A percentile compares a stretch with the other conserved stretches of the same genome.
Evolutionary conservation across 2,797 vertebrate genomes (phyloP).

Genomic region (Amazona finschi): DNA sequence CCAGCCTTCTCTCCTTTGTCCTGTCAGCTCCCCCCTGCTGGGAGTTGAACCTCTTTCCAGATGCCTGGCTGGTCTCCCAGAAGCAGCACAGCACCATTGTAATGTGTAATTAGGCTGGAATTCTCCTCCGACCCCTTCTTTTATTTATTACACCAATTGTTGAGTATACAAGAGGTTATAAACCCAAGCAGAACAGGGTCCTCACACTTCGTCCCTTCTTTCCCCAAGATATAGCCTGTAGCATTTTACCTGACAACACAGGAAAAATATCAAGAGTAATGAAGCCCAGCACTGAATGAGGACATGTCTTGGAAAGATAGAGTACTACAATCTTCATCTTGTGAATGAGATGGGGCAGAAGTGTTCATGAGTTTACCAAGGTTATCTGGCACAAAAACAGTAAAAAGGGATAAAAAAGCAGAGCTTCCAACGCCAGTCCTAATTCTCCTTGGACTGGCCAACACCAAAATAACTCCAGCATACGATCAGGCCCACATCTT

Average conservation of each 20-base stretch:
- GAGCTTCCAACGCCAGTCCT: not conserved
- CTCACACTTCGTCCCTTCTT: not conserved
- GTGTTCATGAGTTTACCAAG: not conserved
- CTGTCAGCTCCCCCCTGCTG: conserved; percentile 17
- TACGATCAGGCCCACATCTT: not conserved
- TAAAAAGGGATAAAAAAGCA: not conserved
- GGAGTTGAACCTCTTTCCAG: conserved; percentile 55
- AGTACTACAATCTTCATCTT: not conserved
- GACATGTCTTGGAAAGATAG: not conserved
- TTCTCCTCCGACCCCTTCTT: conserved; percentile 13
- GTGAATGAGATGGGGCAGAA: not conserved
- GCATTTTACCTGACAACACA: not conserved
- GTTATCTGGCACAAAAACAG: not conserved
- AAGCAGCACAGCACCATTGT: conserved; percentile 56
- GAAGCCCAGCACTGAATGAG: not conserved
- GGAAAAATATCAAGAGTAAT: not conserved
- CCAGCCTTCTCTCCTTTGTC: conserved; percentile 43
- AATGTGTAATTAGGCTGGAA: conserved; percentile 55
- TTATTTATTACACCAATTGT: not conserved
- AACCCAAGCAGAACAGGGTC: not conserved
- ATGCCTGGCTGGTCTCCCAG: conserved; percentile 65
- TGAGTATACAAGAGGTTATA: not conserved
- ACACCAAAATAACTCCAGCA: not conserved
- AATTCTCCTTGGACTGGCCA: not conserved
- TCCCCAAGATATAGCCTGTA: not conserved